Percentiles rank a stretch among this genome's conserved stretches.
phyloP scores from a whole-genome alignment of 2,888 invertebrate species.

The Trilocha varians region DNA sequence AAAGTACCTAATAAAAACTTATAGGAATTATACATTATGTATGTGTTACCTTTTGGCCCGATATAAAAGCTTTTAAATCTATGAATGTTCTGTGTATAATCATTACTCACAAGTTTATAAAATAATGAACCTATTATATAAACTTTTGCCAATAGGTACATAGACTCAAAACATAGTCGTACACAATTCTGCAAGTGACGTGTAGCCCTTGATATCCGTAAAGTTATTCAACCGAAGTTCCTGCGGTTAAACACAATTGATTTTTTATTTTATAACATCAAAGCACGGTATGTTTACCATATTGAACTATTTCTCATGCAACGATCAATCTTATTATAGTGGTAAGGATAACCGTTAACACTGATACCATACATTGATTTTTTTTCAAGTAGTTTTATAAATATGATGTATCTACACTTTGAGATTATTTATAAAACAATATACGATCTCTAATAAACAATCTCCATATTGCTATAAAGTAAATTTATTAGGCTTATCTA shows the following conservation, averaged over 20 bases:
- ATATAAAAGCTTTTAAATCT: no score
- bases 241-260: not conserved
- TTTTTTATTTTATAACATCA: not conserved
- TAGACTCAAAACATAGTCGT: no score
- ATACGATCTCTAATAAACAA: not conserved
- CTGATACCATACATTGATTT: no score
- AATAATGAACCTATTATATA: not conserved
- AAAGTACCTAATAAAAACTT: no score
- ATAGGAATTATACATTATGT: no score
- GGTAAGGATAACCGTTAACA: no score
- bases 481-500: not conserved
- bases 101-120: not conserved
- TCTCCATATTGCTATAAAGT: not conserved
- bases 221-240: not conserved
- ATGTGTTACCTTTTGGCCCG: no score
- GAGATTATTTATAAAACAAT: not conserved
- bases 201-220: not conserved
- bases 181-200: not conserved
- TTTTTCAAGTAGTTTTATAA: no score
- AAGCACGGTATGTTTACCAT: not conserved
- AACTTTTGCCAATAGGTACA: not conserved
- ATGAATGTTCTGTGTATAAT: not conserved
- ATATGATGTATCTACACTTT: no score
- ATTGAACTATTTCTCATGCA: not conserved
- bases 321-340: not conserved